phyloP scores from a whole-genome alignment of 2,797 vertebrate species.

The Acanthopagrus latus region DNA sequence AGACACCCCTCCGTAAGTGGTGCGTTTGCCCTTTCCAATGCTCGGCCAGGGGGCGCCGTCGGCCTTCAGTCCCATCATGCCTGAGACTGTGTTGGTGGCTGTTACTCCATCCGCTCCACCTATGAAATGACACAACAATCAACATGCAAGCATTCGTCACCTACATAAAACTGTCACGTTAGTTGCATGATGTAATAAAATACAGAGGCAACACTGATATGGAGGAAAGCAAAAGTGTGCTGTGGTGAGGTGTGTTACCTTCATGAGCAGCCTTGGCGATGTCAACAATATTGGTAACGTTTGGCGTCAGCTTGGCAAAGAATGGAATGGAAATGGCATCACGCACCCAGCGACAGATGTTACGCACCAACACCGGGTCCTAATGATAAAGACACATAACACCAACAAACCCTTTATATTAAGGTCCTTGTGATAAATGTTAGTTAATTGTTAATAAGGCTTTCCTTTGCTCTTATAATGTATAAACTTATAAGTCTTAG shows the following conservation, averaged over 20 bases:
- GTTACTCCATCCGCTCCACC: constrained; percentile 94
- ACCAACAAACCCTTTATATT: constrained; percentile 1
- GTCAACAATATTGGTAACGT: constrained; percentile 89
- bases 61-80: constrained; percentile 91
- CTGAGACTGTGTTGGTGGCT: constrained; percentile 94
- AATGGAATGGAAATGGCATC: constrained; percentile 92
- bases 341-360: constrained; percentile 98
- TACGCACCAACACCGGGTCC: constrained; percentile 95
- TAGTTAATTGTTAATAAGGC: too few species aligned
- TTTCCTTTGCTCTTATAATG: too few species aligned
- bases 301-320: constrained; percentile 97
- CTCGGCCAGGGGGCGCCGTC: constrained; percentile 91
- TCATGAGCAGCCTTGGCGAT: constrained; percentile 92
- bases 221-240: too few species aligned
- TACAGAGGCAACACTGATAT: background rate
- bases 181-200: background rate
- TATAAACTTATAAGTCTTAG: too few species aligned
- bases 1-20: constrained; percentile 91
- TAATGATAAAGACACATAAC: constrained; percentile 70
- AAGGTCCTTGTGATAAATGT: too few species aligned
- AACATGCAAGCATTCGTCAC: background rate
- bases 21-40: constrained; percentile 86
- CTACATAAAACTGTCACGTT: too few species aligned
- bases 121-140: constrained; percentile 57
- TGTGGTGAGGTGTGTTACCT: constrained; percentile 78